phyloP scores from a whole-genome alignment of 2,888 invertebrate genomes.

The Epistrophe grossulariae region DNA sequence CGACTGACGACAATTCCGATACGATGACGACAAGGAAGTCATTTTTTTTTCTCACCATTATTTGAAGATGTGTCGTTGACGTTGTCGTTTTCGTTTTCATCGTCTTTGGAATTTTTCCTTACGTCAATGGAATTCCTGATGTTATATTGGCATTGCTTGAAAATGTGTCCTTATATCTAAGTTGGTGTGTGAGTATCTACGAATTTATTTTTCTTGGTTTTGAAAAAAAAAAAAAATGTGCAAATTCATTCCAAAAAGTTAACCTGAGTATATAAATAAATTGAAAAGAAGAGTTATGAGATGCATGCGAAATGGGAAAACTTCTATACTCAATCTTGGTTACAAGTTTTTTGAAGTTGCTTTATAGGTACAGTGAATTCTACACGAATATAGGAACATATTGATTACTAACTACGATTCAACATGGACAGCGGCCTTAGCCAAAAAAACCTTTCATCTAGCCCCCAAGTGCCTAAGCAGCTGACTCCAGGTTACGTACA shows the following conservation, averaged over 20 bases:
- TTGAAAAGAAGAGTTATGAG: background rate
- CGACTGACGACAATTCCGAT: background rate
- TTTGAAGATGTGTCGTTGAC: constrained; percentile 18
- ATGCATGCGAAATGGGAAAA: background rate
- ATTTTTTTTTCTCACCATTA: constrained; percentile 7
- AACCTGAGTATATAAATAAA: constrained; percentile 15
- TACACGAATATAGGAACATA: too few relatives aligned
- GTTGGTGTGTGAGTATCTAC: background rate
- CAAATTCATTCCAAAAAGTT: constrained; percentile 49
- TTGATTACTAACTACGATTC: too few relatives aligned
- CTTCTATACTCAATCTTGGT: background rate
- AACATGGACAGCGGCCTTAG: too few relatives aligned
- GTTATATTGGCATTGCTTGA: constrained; percentile 1
- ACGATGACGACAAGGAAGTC: constrained; percentile 11
- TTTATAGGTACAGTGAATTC: too few relatives aligned
- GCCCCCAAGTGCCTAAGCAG: too few relatives aligned
- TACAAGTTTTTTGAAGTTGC: background rate
- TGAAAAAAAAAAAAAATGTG: constrained; percentile 32
- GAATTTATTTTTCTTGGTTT: constrained; percentile 30
- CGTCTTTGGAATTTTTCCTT: constrained; percentile 28
- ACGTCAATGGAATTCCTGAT: constrained; percentile 46
- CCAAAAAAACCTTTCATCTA: too few relatives aligned
- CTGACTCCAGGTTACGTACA: too few relatives aligned
- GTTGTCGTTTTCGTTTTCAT: constrained; percentile 2
- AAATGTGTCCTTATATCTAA: background rate